Conservation (phyloP, 2,797 vertebrate species). For the Semotilus atromaculatus region DNA sequence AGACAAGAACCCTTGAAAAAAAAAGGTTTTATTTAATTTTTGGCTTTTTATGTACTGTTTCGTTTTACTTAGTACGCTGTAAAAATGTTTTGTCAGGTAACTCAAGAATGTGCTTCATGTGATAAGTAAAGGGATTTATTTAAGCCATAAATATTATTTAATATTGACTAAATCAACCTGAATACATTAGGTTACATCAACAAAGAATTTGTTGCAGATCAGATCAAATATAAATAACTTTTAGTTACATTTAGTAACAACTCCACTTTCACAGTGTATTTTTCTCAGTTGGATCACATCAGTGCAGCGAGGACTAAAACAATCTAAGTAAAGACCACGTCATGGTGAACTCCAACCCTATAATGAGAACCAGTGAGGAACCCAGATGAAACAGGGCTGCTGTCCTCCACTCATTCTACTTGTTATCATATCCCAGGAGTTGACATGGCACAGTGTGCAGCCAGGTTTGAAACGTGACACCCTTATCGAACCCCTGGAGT, state of each 20-base stretch:
- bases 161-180: not conserved
- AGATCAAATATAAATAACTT: not conserved
- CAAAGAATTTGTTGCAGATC: not conserved
- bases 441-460: conserved; percentile 62
- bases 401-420: conserved; percentile 41
- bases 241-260: not conserved
- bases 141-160: not conserved
- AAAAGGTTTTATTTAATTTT: not conserved
- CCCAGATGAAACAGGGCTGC: conserved; percentile 46
- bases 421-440: conserved; percentile 60
- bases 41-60: not conserved
- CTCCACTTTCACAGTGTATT: not conserved
- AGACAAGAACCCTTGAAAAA: not conserved
- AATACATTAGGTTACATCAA: not conserved
- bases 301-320: conserved; percentile 10
- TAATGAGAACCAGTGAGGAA: conserved; percentile 49
- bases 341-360: conserved; percentile 43
- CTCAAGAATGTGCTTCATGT: not conserved
- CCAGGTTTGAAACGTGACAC: conserved; percentile 77
- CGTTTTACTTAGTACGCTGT: not conserved
- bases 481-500: conserved; percentile 74
- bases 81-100: not conserved
- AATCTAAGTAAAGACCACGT: conserved; percentile 31
- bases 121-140: not conserved
- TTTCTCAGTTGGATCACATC: not conserved